Evolutionary conservation across 1,140 invertebrate genomes (phyloP).

Genomic region (Brachionus manjavacas): DNA sequence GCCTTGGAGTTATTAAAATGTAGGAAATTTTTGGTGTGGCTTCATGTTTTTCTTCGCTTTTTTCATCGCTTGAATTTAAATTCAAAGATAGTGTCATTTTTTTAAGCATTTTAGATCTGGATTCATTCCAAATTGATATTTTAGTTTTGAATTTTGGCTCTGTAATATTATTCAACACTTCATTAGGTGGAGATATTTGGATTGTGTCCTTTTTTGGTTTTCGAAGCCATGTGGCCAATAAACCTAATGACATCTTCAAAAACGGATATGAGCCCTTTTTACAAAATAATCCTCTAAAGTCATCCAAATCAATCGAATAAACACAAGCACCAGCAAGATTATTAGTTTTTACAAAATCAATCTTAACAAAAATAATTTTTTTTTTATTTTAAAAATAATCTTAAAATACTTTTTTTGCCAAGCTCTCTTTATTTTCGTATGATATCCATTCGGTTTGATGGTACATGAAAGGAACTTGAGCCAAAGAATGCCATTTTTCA

Average conservation of each 20-base stretch:
- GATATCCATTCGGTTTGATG: conserved; percentile 28
- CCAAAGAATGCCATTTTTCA: conserved; percentile 27
- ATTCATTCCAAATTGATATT: background rate
- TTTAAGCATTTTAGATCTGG: background rate
- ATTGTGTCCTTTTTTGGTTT: background rate
- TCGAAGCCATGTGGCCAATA: background rate
- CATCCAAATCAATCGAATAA: conserved; percentile 57
- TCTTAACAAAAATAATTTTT: background rate
- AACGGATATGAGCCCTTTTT: conserved; percentile 50
- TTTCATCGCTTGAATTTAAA: background rate
- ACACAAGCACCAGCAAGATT: conserved; percentile 17
- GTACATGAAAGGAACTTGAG: background rate
- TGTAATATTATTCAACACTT: background rate
- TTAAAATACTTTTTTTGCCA: conserved; percentile 27
- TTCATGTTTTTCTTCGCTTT: background rate
- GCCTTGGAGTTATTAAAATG: background rate
- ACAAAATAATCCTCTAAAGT: conserved; percentile 49
- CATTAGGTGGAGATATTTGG: background rate
- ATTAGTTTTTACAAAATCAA: conserved; percentile 39
- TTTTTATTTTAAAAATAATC: background rate
- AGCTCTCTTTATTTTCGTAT: conserved; percentile 32
- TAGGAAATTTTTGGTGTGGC: background rate
- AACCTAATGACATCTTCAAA: conserved; percentile 40
- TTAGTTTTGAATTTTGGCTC: background rate
- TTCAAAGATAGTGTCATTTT: background rate